phyloP scores from a whole-genome alignment of 1,140 invertebrate species.

The Uloborus diversus region DNA sequence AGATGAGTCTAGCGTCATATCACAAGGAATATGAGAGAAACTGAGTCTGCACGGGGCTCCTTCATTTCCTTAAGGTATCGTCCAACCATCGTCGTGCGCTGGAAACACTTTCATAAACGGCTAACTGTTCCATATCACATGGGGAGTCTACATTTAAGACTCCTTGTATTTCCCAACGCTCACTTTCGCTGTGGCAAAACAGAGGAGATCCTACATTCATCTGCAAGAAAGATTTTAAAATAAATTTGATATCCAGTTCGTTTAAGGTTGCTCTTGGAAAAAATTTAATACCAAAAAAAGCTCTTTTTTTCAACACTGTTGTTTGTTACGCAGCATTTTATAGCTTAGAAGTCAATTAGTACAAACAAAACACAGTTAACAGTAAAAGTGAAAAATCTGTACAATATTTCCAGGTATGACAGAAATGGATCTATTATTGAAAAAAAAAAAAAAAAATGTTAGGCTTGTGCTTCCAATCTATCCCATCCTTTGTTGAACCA shows the following conservation, averaged over 20 bases:
- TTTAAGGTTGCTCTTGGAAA: neutral
- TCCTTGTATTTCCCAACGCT: conserved; percentile 36
- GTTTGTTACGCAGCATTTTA: neutral
- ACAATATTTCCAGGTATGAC: too few species aligned
- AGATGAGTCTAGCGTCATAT: too few species aligned
- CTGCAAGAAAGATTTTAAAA: neutral
- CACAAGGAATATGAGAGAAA: too few species aligned
- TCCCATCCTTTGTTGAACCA: too few species aligned
- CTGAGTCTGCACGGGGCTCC: neutral
- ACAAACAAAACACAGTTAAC: too few species aligned
- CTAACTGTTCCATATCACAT: conserved; percentile 27
- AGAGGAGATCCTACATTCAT: conserved; percentile 38
- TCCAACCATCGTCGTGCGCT: conserved; percentile 14
- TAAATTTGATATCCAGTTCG: neutral
- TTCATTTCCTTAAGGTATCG: neutral
- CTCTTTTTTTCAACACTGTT: neutral
- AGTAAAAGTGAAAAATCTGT: too few species aligned
- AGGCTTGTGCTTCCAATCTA: too few species aligned
- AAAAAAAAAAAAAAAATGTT: too few species aligned
- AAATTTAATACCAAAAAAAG: neutral
- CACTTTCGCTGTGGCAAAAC: conserved; percentile 11
- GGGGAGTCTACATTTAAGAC: neutral
- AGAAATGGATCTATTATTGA: too few species aligned
- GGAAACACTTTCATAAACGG: conserved; percentile 11
- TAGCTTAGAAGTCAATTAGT: neutral